Percentiles rank a stretch among this genome's conserved stretches.
Conservation (phyloP, 2,113 vertebrate genomes). For the Tragelaphus scriptus region DNA sequence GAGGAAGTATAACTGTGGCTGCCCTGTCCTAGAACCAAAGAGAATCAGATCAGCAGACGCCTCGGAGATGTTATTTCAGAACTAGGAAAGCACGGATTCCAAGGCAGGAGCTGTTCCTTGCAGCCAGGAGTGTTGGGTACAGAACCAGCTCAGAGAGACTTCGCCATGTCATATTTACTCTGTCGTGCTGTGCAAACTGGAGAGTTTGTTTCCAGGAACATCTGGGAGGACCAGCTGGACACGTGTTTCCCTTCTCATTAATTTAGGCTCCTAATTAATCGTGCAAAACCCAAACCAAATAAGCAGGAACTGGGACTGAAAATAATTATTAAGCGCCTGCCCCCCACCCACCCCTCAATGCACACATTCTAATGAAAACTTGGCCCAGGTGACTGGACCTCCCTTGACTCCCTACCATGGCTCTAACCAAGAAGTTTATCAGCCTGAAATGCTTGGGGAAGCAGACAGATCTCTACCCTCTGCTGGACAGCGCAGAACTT, state of each 20-base stretch:
- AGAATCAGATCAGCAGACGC: neutral
- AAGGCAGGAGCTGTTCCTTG: neutral
- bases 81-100: neutral
- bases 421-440: neutral
- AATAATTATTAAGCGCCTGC: slow-evolving; percentile 57
- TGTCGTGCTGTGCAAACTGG: slow-evolving; percentile 46
- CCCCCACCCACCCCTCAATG: neutral
- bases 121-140: neutral
- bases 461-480: neutral
- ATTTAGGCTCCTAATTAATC: slow-evolving; percentile 68
- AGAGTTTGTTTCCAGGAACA: slow-evolving; percentile 64
- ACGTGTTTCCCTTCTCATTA: slow-evolving; percentile 64
- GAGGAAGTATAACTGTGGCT: neutral
- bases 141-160: neutral
- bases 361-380: slow-evolving; percentile 46
- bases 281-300: slow-evolving; percentile 58
- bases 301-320: slow-evolving; percentile 56
- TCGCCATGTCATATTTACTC: slow-evolving; percentile 34
- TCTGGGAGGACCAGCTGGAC: slow-evolving; percentile 69
- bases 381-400: slow-evolving; percentile 50
- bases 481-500: neutral
- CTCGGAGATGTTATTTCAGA: accelerated
- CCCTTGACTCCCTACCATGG: neutral
- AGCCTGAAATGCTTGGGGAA: neutral
- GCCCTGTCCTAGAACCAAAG: neutral